phyloP scores from a whole-genome alignment of 2,888 invertebrate species.

The Linyphia triangularis region DNA sequence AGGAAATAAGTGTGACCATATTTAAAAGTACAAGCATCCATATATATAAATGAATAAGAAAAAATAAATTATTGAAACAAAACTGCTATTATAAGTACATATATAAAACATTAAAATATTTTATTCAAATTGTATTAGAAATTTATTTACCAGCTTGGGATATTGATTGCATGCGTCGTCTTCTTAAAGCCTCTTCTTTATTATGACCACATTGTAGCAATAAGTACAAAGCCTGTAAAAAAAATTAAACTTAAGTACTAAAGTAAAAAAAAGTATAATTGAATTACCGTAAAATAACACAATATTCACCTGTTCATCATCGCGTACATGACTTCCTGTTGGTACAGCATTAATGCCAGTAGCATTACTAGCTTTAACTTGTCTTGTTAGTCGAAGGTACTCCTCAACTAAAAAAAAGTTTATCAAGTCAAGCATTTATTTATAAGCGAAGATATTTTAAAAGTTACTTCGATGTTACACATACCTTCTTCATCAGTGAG shows the following conservation, averaged over 20 bases:
- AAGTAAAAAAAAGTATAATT: neutral
- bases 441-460: neutral
- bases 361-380: conserved; percentile 79
- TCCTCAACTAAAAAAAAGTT: conserved; percentile 84
- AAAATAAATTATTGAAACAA: too few relatives aligned
- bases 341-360: conserved; percentile 83
- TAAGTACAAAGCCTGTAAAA: conserved; percentile 88
- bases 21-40: too few relatives aligned
- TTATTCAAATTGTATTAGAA: too few relatives aligned
- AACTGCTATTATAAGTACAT: too few relatives aligned
- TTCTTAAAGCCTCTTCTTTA: conserved; percentile 92
- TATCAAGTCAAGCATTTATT: neutral
- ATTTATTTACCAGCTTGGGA: conserved; percentile 81
- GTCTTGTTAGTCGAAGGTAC: conserved; percentile 84
- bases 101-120: too few relatives aligned
- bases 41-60: neutral
- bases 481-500: conserved; percentile 81
- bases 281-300: neutral
- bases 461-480: neutral
- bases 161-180: conserved; percentile 86
- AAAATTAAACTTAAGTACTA: conserved; percentile 33
- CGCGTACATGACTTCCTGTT: conserved; percentile 88
- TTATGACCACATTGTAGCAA: conserved; percentile 96
- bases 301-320: conserved; percentile 81
- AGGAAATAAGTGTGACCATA: too few relatives aligned